A percentile compares a stretch with the other conserved stretches of the same genome.
These are phyloP conservation scores for Felis chaus DNA, from an alignment of 2,113 vertebrate species.

Conservation along the genomic window DNA sequence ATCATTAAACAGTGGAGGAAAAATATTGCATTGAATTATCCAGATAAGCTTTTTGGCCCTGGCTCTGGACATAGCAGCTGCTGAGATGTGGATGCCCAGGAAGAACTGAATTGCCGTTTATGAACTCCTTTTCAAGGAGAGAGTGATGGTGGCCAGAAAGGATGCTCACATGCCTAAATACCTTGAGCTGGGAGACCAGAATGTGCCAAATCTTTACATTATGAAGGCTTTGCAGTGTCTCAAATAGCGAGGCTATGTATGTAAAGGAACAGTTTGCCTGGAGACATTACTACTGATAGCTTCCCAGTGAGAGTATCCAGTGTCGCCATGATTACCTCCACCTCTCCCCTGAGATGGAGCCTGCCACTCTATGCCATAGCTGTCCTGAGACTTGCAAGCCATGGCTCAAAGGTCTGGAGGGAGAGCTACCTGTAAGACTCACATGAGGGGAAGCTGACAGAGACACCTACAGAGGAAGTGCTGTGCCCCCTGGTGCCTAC, in stretches of 20 bases:
- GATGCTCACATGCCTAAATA: background rate
- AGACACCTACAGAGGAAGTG: background rate
- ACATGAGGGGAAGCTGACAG: background rate
- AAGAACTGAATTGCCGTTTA: background rate
- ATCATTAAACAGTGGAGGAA: background rate
- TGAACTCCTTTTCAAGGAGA: background rate
- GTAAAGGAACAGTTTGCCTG: background rate
- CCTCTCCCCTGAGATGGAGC: background rate
- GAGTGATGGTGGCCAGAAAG: background rate
- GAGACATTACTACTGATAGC: background rate
- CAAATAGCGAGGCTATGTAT: background rate
- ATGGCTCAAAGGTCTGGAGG: background rate
- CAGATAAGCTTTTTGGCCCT: background rate
- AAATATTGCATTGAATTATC: background rate
- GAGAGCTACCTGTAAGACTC: background rate
- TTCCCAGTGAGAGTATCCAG: background rate
- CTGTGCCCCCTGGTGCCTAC: conserved; percentile 83
- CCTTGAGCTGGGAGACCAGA: background rate
- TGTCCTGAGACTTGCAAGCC: background rate
- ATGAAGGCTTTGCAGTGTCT: background rate
- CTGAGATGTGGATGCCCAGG: background rate
- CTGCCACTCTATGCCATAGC: background rate
- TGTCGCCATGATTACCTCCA: background rate
- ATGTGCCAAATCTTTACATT: background rate
- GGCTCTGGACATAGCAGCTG: background rate